A percentile compares a stretch with the other conserved stretches of the same genome.
Evolutionary conservation across 2,888 invertebrate species (phyloP).

Genomic region (Myathropa florea): DNA sequence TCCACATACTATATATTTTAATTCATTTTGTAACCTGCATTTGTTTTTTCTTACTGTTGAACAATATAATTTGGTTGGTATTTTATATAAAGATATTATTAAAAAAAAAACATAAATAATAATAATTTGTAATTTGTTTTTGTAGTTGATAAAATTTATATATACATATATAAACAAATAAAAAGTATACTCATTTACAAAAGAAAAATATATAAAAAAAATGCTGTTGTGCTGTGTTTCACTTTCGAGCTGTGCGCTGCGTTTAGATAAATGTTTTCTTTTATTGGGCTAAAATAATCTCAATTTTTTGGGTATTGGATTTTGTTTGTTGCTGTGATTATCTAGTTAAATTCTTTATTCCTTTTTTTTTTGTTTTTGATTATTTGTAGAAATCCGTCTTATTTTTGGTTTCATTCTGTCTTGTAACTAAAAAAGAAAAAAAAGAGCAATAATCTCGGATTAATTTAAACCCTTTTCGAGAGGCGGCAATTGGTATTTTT

Average conservation of each 20-base stretch:
- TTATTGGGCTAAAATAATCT: slow-evolving; percentile 56
- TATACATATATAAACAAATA: slow-evolving; percentile 34
- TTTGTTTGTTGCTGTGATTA: slow-evolving; percentile 62
- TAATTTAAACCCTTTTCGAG: not conserved
- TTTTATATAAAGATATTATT: slow-evolving; percentile 11
- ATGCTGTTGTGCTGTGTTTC: slow-evolving; percentile 69
- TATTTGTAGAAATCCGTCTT: slow-evolving; percentile 52
- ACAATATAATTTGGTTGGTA: slow-evolving; percentile 47
- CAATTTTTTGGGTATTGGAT: slow-evolving; percentile 53
- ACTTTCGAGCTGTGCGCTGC: slow-evolving; percentile 63
- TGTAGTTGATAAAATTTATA: slow-evolving; percentile 49
- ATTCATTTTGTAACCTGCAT: slow-evolving; percentile 70
- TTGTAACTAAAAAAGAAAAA: slow-evolving; percentile 42
- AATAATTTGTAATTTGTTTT: slow-evolving; percentile 45
- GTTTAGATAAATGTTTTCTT: slow-evolving; percentile 43
- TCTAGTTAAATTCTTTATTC: slow-evolving; percentile 21
- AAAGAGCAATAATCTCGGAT: not conserved
- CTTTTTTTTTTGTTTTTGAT: slow-evolving; percentile 28
- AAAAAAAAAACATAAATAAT: slow-evolving; percentile 11
- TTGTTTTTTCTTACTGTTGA: slow-evolving; percentile 49
- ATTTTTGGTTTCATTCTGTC: slow-evolving; percentile 23
- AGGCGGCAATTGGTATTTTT: not conserved
- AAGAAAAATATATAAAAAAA: slow-evolving; percentile 26
- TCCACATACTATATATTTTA: slow-evolving; percentile 47
- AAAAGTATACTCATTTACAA: slow-evolving; percentile 44